Evolutionary conservation across 2,888 invertebrate genomes (phyloP), one percentile per base, ranked within the genome.

Genomic region (Sicus ferrugineus): DNA sequence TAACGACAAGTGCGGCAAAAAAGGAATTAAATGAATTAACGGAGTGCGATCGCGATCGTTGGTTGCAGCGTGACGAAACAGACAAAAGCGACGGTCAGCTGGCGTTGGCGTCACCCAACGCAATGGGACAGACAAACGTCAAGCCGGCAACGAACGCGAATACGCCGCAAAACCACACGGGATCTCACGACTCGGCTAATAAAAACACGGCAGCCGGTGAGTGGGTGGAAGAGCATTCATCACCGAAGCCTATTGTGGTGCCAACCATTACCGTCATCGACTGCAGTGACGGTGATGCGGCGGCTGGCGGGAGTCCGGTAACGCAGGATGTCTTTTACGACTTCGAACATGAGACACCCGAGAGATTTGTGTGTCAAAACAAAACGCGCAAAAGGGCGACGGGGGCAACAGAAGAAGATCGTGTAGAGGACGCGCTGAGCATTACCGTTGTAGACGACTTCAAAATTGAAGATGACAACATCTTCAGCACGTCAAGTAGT

Each of bases 221-320:
- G 11, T 16, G 14, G 7, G 11, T n/a, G 34, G 16, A 59, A 28
- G 46, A 54, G 73, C 11, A 46, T 9, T 16, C 26, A 6, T 14
- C 9, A 28, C 6, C 34, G 6, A 50, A 61, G 5, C 70, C 73
- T 7, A 16, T 77, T 11, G 67, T 79, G 54, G 74, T 84, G 73
- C 84, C 84, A 56, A 80, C 75, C 68, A 84, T 85, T 63, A 81
- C 81, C 0, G 82, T 85, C 5, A 78, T 78, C 2, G 84, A 85
- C 68, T 85, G 80, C 73, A 83, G 81, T 66, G 38, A 50, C 23
- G 67, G 54, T 42, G 7, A 48, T 16, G 67, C 56, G 56, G 21
- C 70, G 62, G 72, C 46, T 73, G 73, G 71, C 65, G 74, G 68
- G n/a, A 76, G 72, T 69, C 72, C 74, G n/a, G 75, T 70, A 14